Evolutionary conservation across 2,797 vertebrate genomes (phyloP).

Genomic region (Agapornis canus): DNA sequence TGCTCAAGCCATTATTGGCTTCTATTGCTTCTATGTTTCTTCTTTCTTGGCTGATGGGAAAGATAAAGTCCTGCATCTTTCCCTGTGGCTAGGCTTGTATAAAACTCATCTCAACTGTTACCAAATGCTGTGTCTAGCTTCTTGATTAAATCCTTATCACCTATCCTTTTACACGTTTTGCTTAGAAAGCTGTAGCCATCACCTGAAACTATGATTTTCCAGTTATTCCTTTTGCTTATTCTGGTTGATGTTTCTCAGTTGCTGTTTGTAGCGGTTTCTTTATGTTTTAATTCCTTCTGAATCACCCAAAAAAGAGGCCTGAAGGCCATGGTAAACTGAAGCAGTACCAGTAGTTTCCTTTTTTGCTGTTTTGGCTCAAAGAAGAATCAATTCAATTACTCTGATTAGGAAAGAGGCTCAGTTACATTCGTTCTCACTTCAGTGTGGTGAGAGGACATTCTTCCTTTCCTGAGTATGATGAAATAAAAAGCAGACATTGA

Average conservation of each 20-base stretch:
- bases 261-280: not conserved
- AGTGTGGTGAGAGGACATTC: not conserved
- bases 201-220: not conserved
- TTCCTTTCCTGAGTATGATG: not conserved
- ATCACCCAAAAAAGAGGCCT: not conserved
- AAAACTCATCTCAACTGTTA: not conserved
- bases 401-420: not conserved
- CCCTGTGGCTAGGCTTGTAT: not conserved
- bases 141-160: not conserved
- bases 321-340: not conserved
- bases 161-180: not conserved
- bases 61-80: not conserved
- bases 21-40: not conserved
- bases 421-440: slow-evolving; percentile 11
- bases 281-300: slow-evolving; percentile 2
- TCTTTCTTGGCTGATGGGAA: not conserved
- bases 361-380: slow-evolving; percentile 9
- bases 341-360: not conserved
- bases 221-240: slow-evolving; percentile 1
- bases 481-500: not conserved
- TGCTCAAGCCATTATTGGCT: not conserved
- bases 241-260: not conserved
- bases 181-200: not conserved
- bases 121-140: not conserved
- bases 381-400: slow-evolving; percentile 14